These are phyloP conservation scores for Leptoteleia sp. DNA, from an alignment of 1,140 invertebrate species.

Conservation along the genomic window DNA sequence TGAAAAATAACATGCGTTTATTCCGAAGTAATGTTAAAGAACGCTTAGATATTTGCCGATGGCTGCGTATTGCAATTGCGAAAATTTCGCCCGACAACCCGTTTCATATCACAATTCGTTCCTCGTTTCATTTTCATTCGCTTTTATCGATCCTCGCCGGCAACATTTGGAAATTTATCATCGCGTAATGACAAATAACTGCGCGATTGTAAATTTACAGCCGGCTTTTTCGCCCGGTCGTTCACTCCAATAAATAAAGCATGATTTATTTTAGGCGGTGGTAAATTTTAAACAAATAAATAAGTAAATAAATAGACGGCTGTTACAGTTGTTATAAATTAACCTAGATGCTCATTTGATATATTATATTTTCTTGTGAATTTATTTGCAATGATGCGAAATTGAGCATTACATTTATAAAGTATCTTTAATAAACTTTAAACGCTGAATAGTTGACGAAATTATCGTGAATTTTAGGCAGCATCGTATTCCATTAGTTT, in stretches of 20 bases:
- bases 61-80: conserved; percentile 18
- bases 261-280: conserved; percentile 5
- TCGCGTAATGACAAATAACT: conserved; percentile 3
- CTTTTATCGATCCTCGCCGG: conserved; percentile 8
- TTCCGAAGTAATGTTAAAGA: conserved; percentile 33
- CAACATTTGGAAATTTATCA: conserved; percentile 13
- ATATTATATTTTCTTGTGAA: too few species aligned
- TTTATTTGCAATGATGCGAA: too few species aligned
- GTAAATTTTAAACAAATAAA: conserved; percentile 24
- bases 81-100: conserved; percentile 12
- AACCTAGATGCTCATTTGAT: too few species aligned
- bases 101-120: conserved; percentile 19
- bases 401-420: too few species aligned
- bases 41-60: conserved; percentile 28
- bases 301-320: too few species aligned
- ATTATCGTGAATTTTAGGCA: too few species aligned
- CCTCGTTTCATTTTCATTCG: background rate
- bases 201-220: conserved; percentile 16
- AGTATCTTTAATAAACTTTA: too few species aligned
- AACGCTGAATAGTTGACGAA: too few species aligned
- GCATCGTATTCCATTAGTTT: too few species aligned
- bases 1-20: conserved; percentile 34
- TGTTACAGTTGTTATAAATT: too few species aligned
- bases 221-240: background rate
- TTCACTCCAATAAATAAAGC: conserved; percentile 7